phyloP scores from a whole-genome alignment of 2,797 vertebrate genomes.

The Melanotaenia parkinsoni region DNA sequence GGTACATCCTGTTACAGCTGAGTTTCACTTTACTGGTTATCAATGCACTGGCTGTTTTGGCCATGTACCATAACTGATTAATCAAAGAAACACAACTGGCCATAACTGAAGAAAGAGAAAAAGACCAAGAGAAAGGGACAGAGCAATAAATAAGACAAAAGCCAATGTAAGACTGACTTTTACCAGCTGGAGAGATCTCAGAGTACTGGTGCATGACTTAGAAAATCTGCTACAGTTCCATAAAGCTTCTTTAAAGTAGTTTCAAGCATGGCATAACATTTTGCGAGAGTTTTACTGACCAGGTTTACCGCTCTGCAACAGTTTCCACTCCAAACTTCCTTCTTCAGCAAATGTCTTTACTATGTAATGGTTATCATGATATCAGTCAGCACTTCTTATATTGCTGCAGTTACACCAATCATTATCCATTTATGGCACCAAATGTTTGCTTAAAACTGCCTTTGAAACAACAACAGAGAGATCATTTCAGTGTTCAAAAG shows the following conservation, averaged over 20 bases:
- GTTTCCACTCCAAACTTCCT: constrained; percentile 31
- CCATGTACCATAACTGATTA: too few relatives aligned
- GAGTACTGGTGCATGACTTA: too few relatives aligned
- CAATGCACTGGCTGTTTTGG: too few relatives aligned
- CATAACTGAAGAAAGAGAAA: too few relatives aligned
- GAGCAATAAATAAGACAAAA: too few relatives aligned
- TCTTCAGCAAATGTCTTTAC: constrained; percentile 51
- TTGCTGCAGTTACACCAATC: constrained; percentile 32
- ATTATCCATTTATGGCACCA: constrained; percentile 18
- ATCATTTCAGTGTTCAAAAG: neutral
- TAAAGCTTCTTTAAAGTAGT: neutral
- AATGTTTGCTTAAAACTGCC: constrained; percentile 30
- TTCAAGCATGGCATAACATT: neutral
- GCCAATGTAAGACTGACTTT: too few relatives aligned
- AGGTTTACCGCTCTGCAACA: neutral
- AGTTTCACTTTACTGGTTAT: too few relatives aligned
- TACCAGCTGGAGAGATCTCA: too few relatives aligned
- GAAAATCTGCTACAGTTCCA: neutral
- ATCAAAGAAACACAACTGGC: too few relatives aligned
- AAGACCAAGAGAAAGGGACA: too few relatives aligned
- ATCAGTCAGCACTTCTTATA: constrained; percentile 59
- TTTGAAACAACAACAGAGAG: neutral
- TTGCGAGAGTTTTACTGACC: neutral
- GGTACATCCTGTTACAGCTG: too few relatives aligned
- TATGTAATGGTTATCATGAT: constrained; percentile 40